Base-by-base conservation (phyloP, 2,113 vertebrate species). In the Xiphias gladius region DNA sequence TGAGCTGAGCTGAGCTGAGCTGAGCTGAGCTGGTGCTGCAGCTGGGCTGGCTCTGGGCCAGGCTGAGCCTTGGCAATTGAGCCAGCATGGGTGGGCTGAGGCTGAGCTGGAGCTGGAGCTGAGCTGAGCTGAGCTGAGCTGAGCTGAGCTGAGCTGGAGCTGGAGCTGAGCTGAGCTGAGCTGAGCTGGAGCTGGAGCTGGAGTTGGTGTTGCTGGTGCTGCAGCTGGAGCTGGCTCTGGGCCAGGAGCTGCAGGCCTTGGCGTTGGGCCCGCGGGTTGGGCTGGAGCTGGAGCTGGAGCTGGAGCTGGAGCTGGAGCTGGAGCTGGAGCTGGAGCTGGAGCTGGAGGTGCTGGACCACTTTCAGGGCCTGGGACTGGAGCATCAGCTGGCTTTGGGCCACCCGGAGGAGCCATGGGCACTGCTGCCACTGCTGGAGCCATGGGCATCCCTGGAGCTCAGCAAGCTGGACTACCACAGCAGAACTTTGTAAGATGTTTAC, bases 401-500 rank as follows among this genome's bases (percentile, higher is more conserved):
- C 55, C 73, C 13, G 86, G 69, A 78, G 88, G 87, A 63, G 86
- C 85, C 39, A 12, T 89, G 82, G 92, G 88, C 2, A 92, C 95
- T 0, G 28, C 95, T 28, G 76, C 94, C 54, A 75, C 86, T 0
- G 94, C 94, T 11, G 96, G 96, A 89, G 86, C 90, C 19, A 83
- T 95, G 84, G 94, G 85, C 0, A 12, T 66, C 26, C 80, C 92
- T 19, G 93, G 89, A 77, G 78, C 76, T 52, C 79, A 63, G 1
- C 80, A 80, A 30, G 64, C 92, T 0, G 89, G 89, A 75, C 77
- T 52, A 30, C 91, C 90, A 61, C 91, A 86, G 35, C 86, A 92
- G 69, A 94, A 91, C 41, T 99, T 96, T 85, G 98, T 99, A 95
- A 98, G 98, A 94, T 76, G 0, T 46, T 73, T 63, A 9, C 17